Base-by-base conservation (phyloP, 2,113 vertebrate genomes). In the Nematolebias whitei region DNA sequence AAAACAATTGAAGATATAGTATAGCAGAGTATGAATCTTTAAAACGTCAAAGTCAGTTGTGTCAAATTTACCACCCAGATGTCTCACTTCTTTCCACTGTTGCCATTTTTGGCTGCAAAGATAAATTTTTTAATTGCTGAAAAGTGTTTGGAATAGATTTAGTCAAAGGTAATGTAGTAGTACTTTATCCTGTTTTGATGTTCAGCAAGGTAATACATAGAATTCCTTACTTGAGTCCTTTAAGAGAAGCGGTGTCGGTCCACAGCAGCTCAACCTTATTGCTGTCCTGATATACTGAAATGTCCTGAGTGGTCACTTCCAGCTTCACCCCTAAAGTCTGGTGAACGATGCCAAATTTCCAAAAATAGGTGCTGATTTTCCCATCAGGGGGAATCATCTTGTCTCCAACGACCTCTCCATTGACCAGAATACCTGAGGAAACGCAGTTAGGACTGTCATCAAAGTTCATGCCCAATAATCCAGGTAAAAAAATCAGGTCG, bases 371-470 rank as follows among this genome's bases (percentile, higher is more conserved):
- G 54, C 92, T 94, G 6, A 93, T 85, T 69, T 85, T 82, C 39
- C 91, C 87, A 18, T 73, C 74, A 2, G 84, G 89, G 26, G 58
- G 48, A 8, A 87, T 74, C 76, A 66, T 91, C 87, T 96, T 96
- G 54, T 97, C 95, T 41, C 95, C 96, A 54, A 95, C 95, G 66
- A 94, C 93, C 79, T 98, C 86, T 8, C 95, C 96, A n/a, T 97
- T 97, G 23, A 98, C 93, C 44, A 90, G 89, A 89, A 97, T 89
- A 63, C 96, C 96, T 99, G 63, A 63, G 12, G 47, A 58, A 56
- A 67, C 22, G 72, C 54, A 9, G 35, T 7, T 6, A 5, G 32
- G 67, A 74, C 44, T 9, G 45, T 16, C n/a, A n/a, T n/a, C n/a
- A n/a, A n/a, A n/a, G n/a, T n/a, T n/a, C n/a, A n/a, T n/a, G n/a